Evolutionary conservation across 2,113 vertebrate genomes (phyloP).

Genomic region (Dipodomys ordii): DNA sequence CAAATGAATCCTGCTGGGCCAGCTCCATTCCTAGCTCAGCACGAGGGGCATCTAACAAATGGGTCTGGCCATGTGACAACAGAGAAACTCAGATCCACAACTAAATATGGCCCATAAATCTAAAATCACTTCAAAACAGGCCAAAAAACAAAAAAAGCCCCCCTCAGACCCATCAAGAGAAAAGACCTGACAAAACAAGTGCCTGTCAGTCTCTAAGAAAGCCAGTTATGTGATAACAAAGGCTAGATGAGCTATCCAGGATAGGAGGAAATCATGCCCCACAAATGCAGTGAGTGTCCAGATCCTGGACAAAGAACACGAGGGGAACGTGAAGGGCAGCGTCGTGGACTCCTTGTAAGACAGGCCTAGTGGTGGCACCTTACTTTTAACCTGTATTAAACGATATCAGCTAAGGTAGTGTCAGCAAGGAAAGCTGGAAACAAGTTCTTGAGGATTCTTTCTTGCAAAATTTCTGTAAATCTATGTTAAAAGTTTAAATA

Average conservation of each 20-base stretch:
- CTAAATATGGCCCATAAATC: not conserved
- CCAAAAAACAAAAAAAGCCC: not conserved
- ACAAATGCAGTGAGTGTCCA: rapidly evolving
- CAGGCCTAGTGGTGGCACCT: rapidly evolving
- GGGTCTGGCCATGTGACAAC: not conserved
- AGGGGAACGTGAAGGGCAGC: not conserved
- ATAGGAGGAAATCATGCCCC: not conserved
- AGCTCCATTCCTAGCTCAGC: not conserved
- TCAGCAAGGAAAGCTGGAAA: not conserved
- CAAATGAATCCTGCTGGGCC: not conserved
- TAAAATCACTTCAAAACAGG: not conserved
- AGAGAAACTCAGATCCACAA: too few relatives aligned
- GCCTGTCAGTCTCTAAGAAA: not conserved
- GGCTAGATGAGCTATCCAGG: not conserved
- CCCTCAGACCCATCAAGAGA: not conserved
- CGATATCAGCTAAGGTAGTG: not conserved
- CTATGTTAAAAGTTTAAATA: not conserved
- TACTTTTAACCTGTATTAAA: not conserved
- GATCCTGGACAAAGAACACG: rapidly evolving
- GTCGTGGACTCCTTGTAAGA: too few relatives aligned
- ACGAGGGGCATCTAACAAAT: not conserved
- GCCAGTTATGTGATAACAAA: not conserved
- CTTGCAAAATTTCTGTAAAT: constrained; percentile 7
- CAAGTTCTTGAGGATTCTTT: not conserved
- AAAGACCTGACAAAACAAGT: not conserved